Conservation (phyloP, 2,113 vertebrate species). For the human (Homo sapiens) region GRCh38 chr9:74566001-74566500, state of each 20-base stretch:
- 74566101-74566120: background rate
- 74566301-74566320: background rate
- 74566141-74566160: background rate
- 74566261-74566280: conserved; percentile 26
- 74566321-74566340: background rate
- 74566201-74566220: background rate
- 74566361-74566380: background rate
- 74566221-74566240: background rate
- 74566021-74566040: background rate
- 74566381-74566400: conserved; percentile 5
- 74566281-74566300: conserved; percentile 37
- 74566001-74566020: background rate
- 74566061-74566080: background rate
- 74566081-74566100: background rate
- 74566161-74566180: conserved; percentile 10
- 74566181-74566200: conserved; percentile 12
- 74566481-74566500: background rate
- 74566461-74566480: background rate
- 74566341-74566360: background rate
- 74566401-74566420: background rate
- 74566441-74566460: background rate
- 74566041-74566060: background rate
- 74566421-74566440: background rate
- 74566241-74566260: background rate
- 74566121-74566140: background rate